phyloP scores from a whole-genome alignment of 2,888 invertebrate species.

The Alloplasta piceator region DNA sequence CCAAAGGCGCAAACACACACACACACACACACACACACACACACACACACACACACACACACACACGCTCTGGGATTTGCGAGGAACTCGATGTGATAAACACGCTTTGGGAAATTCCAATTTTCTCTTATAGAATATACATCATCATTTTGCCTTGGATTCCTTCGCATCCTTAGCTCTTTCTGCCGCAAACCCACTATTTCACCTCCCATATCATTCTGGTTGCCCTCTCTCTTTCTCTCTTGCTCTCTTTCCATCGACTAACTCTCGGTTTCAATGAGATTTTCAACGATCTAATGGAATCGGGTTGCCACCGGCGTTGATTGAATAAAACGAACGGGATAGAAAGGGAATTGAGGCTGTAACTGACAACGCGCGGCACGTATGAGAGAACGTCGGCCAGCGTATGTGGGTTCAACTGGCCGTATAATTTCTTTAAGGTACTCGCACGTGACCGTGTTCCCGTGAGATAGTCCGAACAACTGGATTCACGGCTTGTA shows the following conservation, averaged over 20 bases:
- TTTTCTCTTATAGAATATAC: slow-evolving; percentile 32
- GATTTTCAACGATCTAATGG: slow-evolving; percentile 65
- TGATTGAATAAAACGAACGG: slow-evolving; percentile 64
- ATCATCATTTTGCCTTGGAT: slow-evolving; percentile 19
- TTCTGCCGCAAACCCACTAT: slow-evolving; percentile 10
- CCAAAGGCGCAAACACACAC: slow-evolving; percentile 12
- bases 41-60: background rate
- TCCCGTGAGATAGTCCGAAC: background rate
- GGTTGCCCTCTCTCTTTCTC: slow-evolving; percentile 24
- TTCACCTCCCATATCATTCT: slow-evolving; percentile 30
- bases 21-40: background rate
- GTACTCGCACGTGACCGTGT: background rate
- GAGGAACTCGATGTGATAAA: slow-evolving; percentile 56
- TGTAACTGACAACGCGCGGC: slow-evolving; percentile 42
- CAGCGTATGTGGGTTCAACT: slow-evolving; percentile 11
- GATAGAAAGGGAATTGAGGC: slow-evolving; percentile 3
- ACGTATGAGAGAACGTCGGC: slow-evolving; percentile 17
- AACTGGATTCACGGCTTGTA: background rate
- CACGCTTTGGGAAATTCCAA: slow-evolving; percentile 57
- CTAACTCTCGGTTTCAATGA: slow-evolving; percentile 53
- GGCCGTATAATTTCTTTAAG: slow-evolving; percentile 22
- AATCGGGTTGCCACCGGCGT: slow-evolving; percentile 65
- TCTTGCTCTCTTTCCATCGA: slow-evolving; percentile 25
- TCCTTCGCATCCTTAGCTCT: slow-evolving; percentile 41
- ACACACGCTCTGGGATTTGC: slow-evolving; percentile 28